phyloP scores from a whole-genome alignment of 2,797 vertebrate species.

The Lagocephalus sceleratus region DNA sequence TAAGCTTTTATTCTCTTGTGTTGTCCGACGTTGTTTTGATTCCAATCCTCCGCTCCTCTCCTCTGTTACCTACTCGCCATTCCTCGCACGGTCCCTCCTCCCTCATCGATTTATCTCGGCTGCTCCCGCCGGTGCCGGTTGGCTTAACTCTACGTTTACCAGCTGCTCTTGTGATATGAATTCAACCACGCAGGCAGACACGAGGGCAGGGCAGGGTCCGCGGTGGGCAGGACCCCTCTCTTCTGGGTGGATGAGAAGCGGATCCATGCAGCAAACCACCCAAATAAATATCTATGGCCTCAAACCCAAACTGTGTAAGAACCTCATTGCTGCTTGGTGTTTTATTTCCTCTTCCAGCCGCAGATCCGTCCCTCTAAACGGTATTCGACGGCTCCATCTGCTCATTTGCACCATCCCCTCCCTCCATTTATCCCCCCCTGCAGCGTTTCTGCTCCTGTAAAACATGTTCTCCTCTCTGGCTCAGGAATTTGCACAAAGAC shows the following conservation, averaged over 20 bases:
- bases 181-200: conserved; percentile 18
- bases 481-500: conserved; percentile 16
- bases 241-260: conserved; percentile 2
- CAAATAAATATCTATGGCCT: conserved; percentile 4
- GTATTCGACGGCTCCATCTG: conserved; percentile 14
- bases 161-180: conserved; percentile 8
- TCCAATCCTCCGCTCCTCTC: conserved; percentile 19
- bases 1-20: conserved; percentile 27
- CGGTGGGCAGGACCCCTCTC: conserved; percentile 5
- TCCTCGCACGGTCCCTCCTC: conserved; percentile 42
- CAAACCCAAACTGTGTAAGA: conserved; percentile 2
- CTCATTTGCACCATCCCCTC: conserved; percentile 23
- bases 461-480: not conserved
- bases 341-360: conserved; percentile 23
- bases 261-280: conserved; percentile 17
- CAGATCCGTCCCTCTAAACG: conserved; percentile 20
- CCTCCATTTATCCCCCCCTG: conserved; percentile 20
- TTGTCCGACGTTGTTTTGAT: conserved; percentile 34
- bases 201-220: conserved; percentile 6
- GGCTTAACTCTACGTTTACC: conserved; percentile 44
- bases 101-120: conserved; percentile 45
- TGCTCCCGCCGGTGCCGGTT: conserved; percentile 20
- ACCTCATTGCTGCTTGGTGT: conserved; percentile 3
- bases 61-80: conserved; percentile 28
- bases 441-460: not conserved